Base-by-base conservation (phyloP, 2,113 vertebrate genomes). In the Psilopsiagon aymara region DNA sequence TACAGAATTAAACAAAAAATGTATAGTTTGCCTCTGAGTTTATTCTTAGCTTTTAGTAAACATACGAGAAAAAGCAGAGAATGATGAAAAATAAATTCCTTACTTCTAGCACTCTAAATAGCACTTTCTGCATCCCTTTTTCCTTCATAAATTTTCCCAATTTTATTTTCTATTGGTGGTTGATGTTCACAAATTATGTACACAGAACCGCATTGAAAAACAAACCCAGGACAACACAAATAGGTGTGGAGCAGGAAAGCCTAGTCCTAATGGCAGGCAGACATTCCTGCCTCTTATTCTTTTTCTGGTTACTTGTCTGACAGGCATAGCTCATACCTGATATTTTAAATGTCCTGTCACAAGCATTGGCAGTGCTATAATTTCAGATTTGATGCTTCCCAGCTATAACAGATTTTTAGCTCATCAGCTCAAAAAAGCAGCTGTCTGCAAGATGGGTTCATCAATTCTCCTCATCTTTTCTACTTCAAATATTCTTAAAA, bases 361-460 rank as follows among this genome's bases (percentile, higher is more conserved):
- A 76, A 33, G 63, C 70, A 83, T 10, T 69, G 51, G 52, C 80
- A 94, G 23, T 37, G 51, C 31, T 95, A 57, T 82, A 81, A 86
- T 91, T 87, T 92, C 92, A 82, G 55, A 78, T 77, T 44, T 87
- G 84, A 94, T 73, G 27, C 53, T 78, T 96, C 82, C 74, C 79
- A 95, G 46, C 35, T 67, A 71, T 3, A 66, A 67, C 51, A 86
- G n/a, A 86, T 57, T 82, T 44, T 81, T 67, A 92, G 51, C 12
- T 60, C 79, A 86, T 64, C 74, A 28, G 21, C 52, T 94, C 39
- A 70, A 46, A 86, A 86, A 94, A 91, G 71, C 96, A 97, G 95
- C 92, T 97, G 92, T 63, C 86, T 90, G 79, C 92, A 97, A 97
- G 60, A 92, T 96, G 94, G 60, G 66, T 81, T 92, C 87, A 93